These are phyloP conservation scores for Ploceus nigricollis DNA, from an alignment of 2,113 vertebrate genomes.

Conservation along the genomic window DNA sequence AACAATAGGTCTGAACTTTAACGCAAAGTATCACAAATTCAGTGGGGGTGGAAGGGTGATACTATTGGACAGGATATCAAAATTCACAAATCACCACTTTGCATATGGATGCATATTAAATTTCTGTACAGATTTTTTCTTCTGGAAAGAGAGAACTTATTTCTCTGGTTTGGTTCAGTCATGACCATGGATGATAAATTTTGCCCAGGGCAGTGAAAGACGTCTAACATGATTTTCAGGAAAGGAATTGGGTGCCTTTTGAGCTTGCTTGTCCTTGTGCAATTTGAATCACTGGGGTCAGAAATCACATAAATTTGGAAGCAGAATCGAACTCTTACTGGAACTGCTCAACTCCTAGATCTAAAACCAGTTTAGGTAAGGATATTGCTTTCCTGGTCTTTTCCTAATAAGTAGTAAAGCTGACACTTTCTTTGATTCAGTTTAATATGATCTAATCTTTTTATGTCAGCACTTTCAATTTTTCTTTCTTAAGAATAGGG, in stretches of 20 bases:
- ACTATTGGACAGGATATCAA: not conserved
- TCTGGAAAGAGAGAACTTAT: not conserved
- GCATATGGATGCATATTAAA: not conserved
- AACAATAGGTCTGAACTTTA: not conserved
- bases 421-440: not conserved
- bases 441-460: slow-evolving; percentile 30
- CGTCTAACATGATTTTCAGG: not conserved
- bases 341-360: not conserved
- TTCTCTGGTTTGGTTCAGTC: not conserved
- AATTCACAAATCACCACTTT: not conserved
- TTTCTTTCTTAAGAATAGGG: not conserved
- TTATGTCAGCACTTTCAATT: slow-evolving; percentile 7
- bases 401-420: not conserved
- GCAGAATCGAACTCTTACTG: not conserved
- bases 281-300: not conserved
- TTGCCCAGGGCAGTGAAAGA: not conserved
- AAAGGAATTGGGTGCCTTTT: not conserved
- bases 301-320: not conserved
- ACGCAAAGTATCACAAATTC: not conserved
- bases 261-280: not conserved
- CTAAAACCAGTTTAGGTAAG: not conserved
- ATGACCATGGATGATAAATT: not conserved
- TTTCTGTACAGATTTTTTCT: not conserved
- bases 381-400: not conserved
- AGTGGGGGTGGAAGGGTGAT: not conserved